Percentiles rank a stretch among this genome's conserved stretches.
Conservation (phyloP, 2,888 invertebrate species). For the Drosophila neonasuta region DNA sequence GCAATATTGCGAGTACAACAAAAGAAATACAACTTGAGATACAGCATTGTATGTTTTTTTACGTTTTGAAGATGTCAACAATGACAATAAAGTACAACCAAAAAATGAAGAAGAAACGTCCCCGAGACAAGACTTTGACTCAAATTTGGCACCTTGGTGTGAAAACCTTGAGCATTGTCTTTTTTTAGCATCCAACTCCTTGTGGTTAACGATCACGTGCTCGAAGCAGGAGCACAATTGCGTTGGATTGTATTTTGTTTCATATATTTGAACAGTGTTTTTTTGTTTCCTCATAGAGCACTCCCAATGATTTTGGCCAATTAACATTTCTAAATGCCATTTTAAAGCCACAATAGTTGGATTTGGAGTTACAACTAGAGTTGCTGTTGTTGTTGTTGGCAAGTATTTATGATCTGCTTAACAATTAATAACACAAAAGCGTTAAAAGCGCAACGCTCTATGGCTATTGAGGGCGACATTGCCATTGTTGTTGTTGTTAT, state of each 20-base stretch:
- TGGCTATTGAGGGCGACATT: slow-evolving; percentile 73
- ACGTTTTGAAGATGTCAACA: slow-evolving; percentile 45
- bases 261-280: no score
- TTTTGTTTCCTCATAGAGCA: neutral
- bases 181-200: slow-evolving; percentile 9
- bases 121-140: slow-evolving; percentile 54
- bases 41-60: slow-evolving; percentile 53
- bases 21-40: slow-evolving; percentile 5
- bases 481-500: slow-evolving; percentile 26
- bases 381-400: slow-evolving; percentile 13
- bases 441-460: slow-evolving; percentile 68
- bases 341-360: slow-evolving; percentile 46
- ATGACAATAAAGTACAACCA: slow-evolving; percentile 10
- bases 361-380: slow-evolving; percentile 10
- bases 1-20: slow-evolving; percentile 37
- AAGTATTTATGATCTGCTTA: slow-evolving; percentile 65
- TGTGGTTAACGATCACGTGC: neutral
- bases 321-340: slow-evolving; percentile 72
- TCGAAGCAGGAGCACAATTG: neutral
- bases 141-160: slow-evolving; percentile 62
- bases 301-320: slow-evolving; percentile 34
- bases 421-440: slow-evolving; percentile 69
- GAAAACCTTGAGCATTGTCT: slow-evolving; percentile 65
- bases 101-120: slow-evolving; percentile 27
- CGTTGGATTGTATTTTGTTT: slow-evolving; percentile 1